Base-by-base conservation (phyloP, 92 coral and sea anemone genomes). In the Zoanthus gigantus region DNA sequence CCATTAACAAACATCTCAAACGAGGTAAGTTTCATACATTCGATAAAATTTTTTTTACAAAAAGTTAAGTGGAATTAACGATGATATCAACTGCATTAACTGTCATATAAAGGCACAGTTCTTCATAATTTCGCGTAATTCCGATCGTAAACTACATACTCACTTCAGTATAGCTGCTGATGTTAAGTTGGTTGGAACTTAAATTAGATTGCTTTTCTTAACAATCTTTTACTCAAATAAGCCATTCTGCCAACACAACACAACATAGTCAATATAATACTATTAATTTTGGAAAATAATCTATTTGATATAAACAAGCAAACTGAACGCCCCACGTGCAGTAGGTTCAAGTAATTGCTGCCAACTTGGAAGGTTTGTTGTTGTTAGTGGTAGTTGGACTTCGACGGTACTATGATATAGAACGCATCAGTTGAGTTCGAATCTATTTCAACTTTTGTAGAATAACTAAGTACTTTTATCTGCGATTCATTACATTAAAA, bases 1-100 rank as follows among this genome's bases (percentile, higher is more conserved):
- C 91, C 85, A 94, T 91, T 93, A 95, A 95, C 91, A 94, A 89
- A 92, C 90, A 90, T 66, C 74, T n/a, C 37, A 10, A 30, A 0
- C 75, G 9, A 46, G 10, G 61, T 29, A 79, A 6, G 45, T 4
- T 23, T 45, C 75, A 28, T 65, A 46, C 85, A 71, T 18, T 29
- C 61, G 66, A 65, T 15, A 13, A 1, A 17, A 30, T 32, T 50
- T 45, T 66, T 12, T 65, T 45, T 1, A 78, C 42, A 16, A n/a
- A 45, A 14, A 10, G 45, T 30, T 71, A 67, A 23, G 52, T 16
- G 44, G 28, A 54, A 34, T 46, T 81, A 9, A 6, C 5, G 7
- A 12, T 45, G 23, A 28, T 28, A 68, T 46, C 18, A 46, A 44
- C 57, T 81, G 45, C 23, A 45, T 68, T 29, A 6, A 30, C 10